Evolutionary conservation across 2,113 vertebrate species (phyloP).

Genomic region (Onychostoma macrolepis): DNA sequence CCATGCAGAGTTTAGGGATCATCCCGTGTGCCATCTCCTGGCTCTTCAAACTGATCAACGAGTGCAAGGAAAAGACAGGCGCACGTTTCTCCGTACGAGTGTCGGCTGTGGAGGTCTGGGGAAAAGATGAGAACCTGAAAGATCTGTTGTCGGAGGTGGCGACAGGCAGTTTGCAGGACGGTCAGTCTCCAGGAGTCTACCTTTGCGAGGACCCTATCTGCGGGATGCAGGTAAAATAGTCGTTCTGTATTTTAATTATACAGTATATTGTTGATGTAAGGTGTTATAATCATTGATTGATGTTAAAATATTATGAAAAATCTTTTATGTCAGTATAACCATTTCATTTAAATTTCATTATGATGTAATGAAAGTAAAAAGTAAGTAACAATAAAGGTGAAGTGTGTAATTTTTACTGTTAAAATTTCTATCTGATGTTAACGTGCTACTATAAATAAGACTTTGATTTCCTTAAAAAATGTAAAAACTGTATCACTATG

Average conservation of each 20-base stretch:
- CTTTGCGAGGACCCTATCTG: constrained; percentile 98
- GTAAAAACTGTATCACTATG: neutral
- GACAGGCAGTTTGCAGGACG: constrained; percentile 94
- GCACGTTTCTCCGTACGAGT: constrained; percentile 97
- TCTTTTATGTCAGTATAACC: neutral
- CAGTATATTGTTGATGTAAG: neutral
- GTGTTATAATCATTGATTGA: neutral
- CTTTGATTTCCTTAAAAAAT: neutral
- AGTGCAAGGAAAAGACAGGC: constrained; percentile 95
- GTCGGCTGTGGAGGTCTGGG: constrained; percentile 97
- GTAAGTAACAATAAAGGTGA: neutral
- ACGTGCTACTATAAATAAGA: neutral
- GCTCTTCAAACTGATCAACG: constrained; percentile 97
- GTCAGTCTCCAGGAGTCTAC: constrained; percentile 98
- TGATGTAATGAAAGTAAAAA: neutral
- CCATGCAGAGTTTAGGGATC: constrained; percentile 94
- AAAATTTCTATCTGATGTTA: neutral
- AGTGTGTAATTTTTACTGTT: neutral
- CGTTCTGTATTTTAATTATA: neutral
- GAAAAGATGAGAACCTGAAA: constrained; percentile 95
- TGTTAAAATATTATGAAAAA: neutral
- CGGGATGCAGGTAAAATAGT: constrained; percentile 89
- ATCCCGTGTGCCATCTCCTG: constrained; percentile 99
- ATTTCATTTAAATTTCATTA: neutral
- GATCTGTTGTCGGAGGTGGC: constrained; percentile 95